Conservation (phyloP, 64 coral and sea anemone genomes). For the Trachythela sp. region DNA sequence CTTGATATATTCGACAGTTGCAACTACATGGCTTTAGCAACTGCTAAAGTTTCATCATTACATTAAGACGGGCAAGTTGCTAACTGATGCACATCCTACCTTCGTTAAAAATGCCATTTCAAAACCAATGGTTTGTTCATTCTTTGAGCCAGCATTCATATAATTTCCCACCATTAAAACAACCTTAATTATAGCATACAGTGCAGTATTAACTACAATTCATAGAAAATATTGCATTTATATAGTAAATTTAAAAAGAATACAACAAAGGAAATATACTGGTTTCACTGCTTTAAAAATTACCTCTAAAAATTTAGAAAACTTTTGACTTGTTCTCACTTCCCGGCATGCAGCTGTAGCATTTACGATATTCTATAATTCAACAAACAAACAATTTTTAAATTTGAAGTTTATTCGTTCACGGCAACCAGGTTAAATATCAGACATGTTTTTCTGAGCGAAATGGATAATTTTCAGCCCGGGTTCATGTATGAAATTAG, state of each 20-base stretch:
- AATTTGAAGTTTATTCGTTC: background rate
- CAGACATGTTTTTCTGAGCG: too few species aligned
- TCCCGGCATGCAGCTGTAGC: constrained; percentile 94
- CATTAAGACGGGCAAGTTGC: too few species aligned
- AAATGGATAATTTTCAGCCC: too few species aligned
- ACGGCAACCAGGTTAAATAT: too few species aligned
- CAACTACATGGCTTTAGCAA: too few species aligned
- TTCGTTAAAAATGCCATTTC: constrained; percentile 97
- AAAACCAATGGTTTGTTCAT: constrained; percentile 93
- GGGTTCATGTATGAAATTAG: too few species aligned
- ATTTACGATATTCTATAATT: constrained; percentile 87
- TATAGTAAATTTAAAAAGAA: background rate
- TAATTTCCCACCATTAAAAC: constrained; percentile 89
- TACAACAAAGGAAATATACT: background rate
- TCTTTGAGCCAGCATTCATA: constrained; percentile 97
- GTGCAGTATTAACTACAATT: background rate
- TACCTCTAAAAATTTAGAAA: constrained; percentile 83
- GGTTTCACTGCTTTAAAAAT: background rate
- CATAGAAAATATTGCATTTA: background rate
- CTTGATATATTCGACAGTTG: too few species aligned
- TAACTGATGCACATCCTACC: constrained; percentile 21
- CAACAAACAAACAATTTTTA: background rate
- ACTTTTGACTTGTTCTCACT: constrained; percentile 88
- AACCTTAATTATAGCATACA: constrained; percentile 38
- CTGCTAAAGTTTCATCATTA: too few species aligned